These are phyloP conservation scores for Nerophis lumbriciformis DNA, from an alignment of 2,113 vertebrate genomes.

Conservation along the genomic window DNA sequence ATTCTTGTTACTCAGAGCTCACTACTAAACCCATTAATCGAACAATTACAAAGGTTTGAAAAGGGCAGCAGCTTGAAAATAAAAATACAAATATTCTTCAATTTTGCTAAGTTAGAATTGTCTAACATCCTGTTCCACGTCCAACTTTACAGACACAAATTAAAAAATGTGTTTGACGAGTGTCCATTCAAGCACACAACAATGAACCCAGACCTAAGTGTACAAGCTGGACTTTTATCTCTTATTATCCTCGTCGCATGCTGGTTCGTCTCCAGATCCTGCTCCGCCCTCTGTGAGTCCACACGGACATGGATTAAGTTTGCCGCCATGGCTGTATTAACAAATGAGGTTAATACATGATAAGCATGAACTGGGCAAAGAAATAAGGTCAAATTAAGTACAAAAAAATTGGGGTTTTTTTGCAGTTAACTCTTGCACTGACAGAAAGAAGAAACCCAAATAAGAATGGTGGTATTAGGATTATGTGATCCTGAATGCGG, in stretches of 20 bases:
- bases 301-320: constrained; percentile 38
- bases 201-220: background rate
- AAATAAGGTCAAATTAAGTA: constrained; percentile 45
- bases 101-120: background rate
- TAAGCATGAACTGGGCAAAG: constrained; percentile 34
- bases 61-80: no score
- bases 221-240: background rate
- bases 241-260: background rate
- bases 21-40: no score
- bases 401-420: constrained; percentile 9
- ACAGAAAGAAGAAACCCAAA: background rate
- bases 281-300: constrained; percentile 5
- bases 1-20: no score
- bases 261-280: background rate
- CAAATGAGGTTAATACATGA: constrained; percentile 60
- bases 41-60: no score
- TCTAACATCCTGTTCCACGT: constrained; percentile 6
- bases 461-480: background rate
- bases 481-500: no score
- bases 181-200: background rate
- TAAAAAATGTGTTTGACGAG: background rate
- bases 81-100: no score
- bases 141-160: background rate
- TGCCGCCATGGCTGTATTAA: constrained; percentile 26
- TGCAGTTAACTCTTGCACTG: background rate